A percentile compares a stretch with the other conserved stretches of the same genome.
phyloP scores from a whole-genome alignment of 2,888 invertebrate genomes.

The Zygogramma bicolorata region DNA sequence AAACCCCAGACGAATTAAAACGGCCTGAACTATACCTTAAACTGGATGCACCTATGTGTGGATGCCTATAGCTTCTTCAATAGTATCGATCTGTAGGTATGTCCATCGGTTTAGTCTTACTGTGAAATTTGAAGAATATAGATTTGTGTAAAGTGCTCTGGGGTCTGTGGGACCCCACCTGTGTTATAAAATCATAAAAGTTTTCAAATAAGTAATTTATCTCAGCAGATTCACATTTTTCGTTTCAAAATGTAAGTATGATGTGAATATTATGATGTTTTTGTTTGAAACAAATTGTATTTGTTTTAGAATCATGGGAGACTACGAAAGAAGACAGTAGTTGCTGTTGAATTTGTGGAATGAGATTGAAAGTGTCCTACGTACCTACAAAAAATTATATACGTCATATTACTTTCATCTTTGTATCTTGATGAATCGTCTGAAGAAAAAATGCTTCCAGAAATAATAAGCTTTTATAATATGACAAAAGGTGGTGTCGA shows the following conservation, averaged over 20 bases:
- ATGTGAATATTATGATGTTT: neutral
- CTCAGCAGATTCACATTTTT: neutral
- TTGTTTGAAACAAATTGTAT: neutral
- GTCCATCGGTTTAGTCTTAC: neutral
- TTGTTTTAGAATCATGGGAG: too few species aligned
- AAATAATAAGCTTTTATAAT: too few species aligned
- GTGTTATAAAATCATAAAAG: neutral
- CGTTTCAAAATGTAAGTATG: neutral
- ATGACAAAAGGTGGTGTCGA: too few species aligned
- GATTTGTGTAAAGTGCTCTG: neutral
- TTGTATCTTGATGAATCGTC: too few species aligned
- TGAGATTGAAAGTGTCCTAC: too few species aligned
- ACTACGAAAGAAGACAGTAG: too few species aligned
- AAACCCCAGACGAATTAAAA: neutral
- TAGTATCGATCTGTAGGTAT: neutral
- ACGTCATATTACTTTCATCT: too few species aligned
- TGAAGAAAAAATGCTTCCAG: too few species aligned
- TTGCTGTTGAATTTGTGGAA: too few species aligned
- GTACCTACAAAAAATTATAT: too few species aligned
- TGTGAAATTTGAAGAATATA: neutral
- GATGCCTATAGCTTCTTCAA: neutral
- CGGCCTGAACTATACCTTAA: neutral
- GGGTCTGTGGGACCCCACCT: constrained; percentile 3
- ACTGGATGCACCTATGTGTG: neutral
- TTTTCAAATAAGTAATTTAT: neutral